A percentile compares a stretch with the other conserved stretches of the same genome.
Evolutionary conservation across 2,888 invertebrate species (phyloP).

Genomic region (Fissipunctia ypsillon): DNA sequence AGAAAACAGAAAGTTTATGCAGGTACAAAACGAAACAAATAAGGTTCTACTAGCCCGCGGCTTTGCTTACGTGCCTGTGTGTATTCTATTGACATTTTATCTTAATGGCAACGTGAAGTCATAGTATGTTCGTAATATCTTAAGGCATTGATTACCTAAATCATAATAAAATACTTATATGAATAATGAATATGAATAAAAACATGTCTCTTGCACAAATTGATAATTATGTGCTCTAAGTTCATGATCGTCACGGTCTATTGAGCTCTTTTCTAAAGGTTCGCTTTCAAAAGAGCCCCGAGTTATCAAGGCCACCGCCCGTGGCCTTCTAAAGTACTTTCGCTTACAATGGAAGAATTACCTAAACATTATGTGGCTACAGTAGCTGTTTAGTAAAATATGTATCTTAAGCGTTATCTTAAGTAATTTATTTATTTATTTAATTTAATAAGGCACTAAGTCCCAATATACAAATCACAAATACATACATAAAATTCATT

Average conservation of each 20-base stretch:
- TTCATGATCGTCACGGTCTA: constrained; percentile 87
- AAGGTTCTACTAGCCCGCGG: not conserved
- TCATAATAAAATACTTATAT: constrained; percentile 4
- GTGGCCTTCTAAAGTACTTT: constrained; percentile 78
- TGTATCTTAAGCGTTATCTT: not conserved
- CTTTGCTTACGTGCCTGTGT: not conserved
- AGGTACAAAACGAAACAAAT: not conserved
- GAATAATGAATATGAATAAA: constrained; percentile 30
- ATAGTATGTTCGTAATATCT: not conserved
- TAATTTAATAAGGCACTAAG: no score
- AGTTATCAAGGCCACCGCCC: constrained; percentile 82
- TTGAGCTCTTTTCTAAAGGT: constrained; percentile 84
- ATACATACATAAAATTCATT: no score
- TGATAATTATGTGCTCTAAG: constrained; percentile 73
- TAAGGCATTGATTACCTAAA: not conserved
- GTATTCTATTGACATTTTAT: no score
- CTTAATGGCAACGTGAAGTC: not conserved
- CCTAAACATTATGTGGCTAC: constrained; percentile 35
- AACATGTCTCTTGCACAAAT: constrained; percentile 65
- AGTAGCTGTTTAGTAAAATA: not conserved
- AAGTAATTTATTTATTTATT: no score
- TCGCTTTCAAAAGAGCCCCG: constrained; percentile 81
- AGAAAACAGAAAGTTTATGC: not conserved
- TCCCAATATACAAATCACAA: no score
- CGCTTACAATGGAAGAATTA: constrained; percentile 63